A percentile compares a stretch with the other conserved stretches of the same genome.
phyloP scores from a whole-genome alignment of 2,888 invertebrate genomes.

The Euplagia quadripunctaria region DNA sequence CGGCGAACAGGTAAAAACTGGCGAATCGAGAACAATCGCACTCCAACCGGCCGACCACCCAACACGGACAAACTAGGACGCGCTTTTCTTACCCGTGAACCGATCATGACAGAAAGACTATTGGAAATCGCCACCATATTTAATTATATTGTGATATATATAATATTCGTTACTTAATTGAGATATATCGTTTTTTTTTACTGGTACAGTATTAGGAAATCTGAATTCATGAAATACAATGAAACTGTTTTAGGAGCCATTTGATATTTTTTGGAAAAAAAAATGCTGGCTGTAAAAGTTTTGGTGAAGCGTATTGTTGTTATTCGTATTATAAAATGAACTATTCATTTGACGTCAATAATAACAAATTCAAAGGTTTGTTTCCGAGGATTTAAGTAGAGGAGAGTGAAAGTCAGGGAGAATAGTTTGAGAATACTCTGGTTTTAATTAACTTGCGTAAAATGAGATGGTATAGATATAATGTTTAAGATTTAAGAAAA shows the following conservation, averaged over 20 bases:
- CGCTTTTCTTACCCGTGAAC: constrained; percentile 20
- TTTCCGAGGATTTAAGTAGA: too few species aligned
- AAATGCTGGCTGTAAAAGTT: constrained; percentile 29
- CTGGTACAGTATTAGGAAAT: background rate
- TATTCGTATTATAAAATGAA: background rate
- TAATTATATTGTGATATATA: background rate
- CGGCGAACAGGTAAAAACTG: constrained; percentile 51
- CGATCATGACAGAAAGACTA: constrained; percentile 38
- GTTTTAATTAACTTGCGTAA: too few species aligned
- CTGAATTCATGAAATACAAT: background rate
- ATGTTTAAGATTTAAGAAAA: too few species aligned
- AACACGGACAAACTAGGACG: constrained; percentile 59
- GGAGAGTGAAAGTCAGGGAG: too few species aligned
- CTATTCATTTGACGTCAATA: background rate
- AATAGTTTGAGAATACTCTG: too few species aligned
- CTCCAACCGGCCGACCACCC: constrained; percentile 57
- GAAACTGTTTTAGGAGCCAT: background rate
- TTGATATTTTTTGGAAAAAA: background rate
- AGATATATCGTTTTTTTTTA: background rate
- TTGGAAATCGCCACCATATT: constrained; percentile 8
- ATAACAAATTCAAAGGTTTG: background rate
- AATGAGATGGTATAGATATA: too few species aligned
- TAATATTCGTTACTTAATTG: background rate
- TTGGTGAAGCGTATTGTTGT: constrained; percentile 2
- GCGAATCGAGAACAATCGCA: constrained; percentile 60